Conservation (phyloP, 2,888 invertebrate genomes). For the Drosophila koepferae region DNA sequence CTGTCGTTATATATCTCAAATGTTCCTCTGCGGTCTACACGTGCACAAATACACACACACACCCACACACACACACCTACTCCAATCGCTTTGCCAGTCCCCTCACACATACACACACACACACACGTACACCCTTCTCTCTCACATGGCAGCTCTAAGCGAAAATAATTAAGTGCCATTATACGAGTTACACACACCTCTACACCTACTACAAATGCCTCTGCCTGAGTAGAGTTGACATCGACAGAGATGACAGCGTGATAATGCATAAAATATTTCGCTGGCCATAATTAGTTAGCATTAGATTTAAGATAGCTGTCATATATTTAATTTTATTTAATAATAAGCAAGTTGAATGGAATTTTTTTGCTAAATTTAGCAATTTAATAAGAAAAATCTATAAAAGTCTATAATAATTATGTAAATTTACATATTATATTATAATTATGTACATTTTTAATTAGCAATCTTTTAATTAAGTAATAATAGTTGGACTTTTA, state of each 20-base stretch:
- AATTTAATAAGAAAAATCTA: too few species aligned
- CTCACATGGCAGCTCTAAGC: slow-evolving; percentile 45
- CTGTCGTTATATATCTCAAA: slow-evolving; percentile 73
- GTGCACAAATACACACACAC: slow-evolving; percentile 50
- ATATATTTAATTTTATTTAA: too few species aligned
- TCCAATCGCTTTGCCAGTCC: slow-evolving; percentile 1
- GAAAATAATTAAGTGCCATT: slow-evolving; percentile 73
- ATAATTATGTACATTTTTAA: too few species aligned
- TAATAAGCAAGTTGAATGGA: background rate
- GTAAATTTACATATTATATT: too few species aligned
- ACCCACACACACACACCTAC: slow-evolving; percentile 24
- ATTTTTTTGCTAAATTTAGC: too few species aligned
- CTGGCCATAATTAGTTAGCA: background rate
- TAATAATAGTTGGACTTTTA: too few species aligned
- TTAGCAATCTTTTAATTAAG: too few species aligned
- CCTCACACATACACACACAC: background rate
- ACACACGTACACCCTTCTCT: background rate
- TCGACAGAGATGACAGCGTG: slow-evolving; percentile 57
- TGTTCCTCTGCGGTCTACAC: slow-evolving; percentile 58
- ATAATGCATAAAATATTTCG: slow-evolving; percentile 16
- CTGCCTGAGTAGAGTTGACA: slow-evolving; percentile 7
- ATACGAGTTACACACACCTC: slow-evolving; percentile 50
- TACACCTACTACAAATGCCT: slow-evolving; percentile 1
- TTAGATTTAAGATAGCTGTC: background rate
- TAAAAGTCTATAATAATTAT: too few species aligned